Base-by-base conservation (phyloP, 2,888 invertebrate genomes). In the Eristalis arbustorum region DNA sequence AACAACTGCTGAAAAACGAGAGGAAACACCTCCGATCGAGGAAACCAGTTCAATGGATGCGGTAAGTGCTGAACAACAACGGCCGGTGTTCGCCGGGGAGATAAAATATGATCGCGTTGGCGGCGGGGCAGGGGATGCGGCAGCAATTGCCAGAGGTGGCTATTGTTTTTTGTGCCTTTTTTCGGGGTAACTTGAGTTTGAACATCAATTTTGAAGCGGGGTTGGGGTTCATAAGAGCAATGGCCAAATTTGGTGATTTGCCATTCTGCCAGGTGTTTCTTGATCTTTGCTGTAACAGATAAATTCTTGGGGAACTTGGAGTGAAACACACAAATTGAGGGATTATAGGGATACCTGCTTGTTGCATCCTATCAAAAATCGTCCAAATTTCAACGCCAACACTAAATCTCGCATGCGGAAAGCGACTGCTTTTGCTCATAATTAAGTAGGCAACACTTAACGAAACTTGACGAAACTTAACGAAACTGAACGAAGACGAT, bases 11-110 rank as follows among this genome's bases (percentile, higher is more conserved):
- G 61, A 73, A 77, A 57, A 66, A 71, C 2, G 13, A 73, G 40
- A 18, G 31, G 31, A 61, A 57, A 37, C 13, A 64, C 13, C 13
- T n/a, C 28, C 25, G 18, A 66, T 59, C 49, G 2, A 31, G 31
- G 18, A 71, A 82, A 76, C 82, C 76, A 72, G 82, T 82, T 76
- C 28, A 71, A 72, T 76, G 71, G 31, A 62, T 67, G 49, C 8
- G 25, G 56, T 40, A 67, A 56, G 76, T 72, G 42, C 67, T 76
- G 62, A 59, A 66, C 62, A 67, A 63, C n/a, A n/a, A n/a, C 71
- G 59, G 75, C 67, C 80, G 61, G 72, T 66, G 61, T 67, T 66
- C 42, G 67, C n/a, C 18, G 22, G 18, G n/a, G 31, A 31, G 59
- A 72, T 72, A 67, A 72, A 71, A 66, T 78, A 66, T 69, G 42